These are phyloP conservation scores for Diarsia rubi DNA, from an alignment of 2,888 invertebrate genomes.

Conservation along the genomic window DNA sequence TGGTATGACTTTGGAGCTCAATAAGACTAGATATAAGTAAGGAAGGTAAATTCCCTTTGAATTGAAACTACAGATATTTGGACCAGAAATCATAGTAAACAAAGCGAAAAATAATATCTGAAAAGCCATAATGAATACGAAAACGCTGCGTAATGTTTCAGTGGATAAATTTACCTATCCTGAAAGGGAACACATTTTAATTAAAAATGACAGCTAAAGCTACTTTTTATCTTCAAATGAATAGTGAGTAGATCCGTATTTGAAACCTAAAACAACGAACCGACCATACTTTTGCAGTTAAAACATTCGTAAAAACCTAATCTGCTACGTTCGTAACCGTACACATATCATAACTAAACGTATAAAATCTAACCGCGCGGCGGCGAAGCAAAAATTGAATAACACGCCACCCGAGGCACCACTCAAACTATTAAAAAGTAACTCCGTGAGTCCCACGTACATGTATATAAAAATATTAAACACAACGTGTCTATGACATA, in stretches of 20 bases:
- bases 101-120: too few relatives aligned
- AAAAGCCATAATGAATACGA: too few relatives aligned
- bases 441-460: conserved; percentile 40
- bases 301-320: background rate
- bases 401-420: conserved; percentile 69
- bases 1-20: too few relatives aligned
- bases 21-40: too few relatives aligned
- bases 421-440: conserved; percentile 84
- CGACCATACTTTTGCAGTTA: background rate
- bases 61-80: too few relatives aligned
- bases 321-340: conserved; percentile 8
- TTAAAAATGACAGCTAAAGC: background rate
- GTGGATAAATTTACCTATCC: too few relatives aligned
- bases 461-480: conserved; percentile 58
- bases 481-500: conserved; percentile 17
- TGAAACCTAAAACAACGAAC: background rate
- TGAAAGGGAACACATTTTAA: background rate
- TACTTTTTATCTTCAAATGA: background rate
- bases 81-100: too few relatives aligned
- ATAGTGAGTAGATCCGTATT: background rate
- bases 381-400: conserved; percentile 77
- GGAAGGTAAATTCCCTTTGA: too few relatives aligned
- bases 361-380: conserved; percentile 54
- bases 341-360: conserved; percentile 41
- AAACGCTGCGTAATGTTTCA: too few relatives aligned